Evolutionary conservation across 2,888 invertebrate genomes (phyloP).

Genomic region (Syrphus vitripennis): DNA sequence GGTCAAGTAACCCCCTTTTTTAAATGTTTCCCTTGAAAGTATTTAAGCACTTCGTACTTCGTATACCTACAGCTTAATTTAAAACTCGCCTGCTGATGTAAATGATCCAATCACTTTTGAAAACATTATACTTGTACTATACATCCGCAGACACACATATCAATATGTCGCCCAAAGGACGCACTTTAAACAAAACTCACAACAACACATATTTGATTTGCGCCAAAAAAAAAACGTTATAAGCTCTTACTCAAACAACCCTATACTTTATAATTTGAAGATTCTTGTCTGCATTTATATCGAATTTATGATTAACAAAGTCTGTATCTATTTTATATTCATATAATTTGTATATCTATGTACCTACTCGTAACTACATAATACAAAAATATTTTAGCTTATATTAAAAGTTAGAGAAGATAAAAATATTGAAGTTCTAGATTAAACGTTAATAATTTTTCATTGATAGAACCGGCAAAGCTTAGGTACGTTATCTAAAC

Average conservation of each 20-base stretch:
- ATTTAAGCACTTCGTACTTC: constrained; percentile 16
- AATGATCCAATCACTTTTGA: constrained; percentile 36
- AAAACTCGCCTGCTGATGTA: constrained; percentile 38
- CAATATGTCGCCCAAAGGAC: constrained; percentile 50
- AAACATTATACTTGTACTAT: constrained; percentile 4
- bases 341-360: neutral
- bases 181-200: constrained; percentile 34
- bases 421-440: neutral
- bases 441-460: constrained; percentile 43
- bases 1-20: constrained; percentile 22
- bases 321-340: neutral
- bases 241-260: neutral
- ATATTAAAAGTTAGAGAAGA: neutral
- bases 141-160: no score
- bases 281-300: neutral
- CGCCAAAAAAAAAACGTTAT: constrained; percentile 56
- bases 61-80: neutral
- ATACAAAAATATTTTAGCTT: neutral
- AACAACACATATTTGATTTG: constrained; percentile 35
- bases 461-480: constrained; percentile 48
- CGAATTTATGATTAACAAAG: neutral
- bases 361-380: neutral
- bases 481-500: constrained; percentile 15
- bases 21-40: constrained; percentile 29
- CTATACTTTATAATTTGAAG: neutral